Conservation (phyloP, 2,888 invertebrate species). For the Cephus sareptanus region DNA sequence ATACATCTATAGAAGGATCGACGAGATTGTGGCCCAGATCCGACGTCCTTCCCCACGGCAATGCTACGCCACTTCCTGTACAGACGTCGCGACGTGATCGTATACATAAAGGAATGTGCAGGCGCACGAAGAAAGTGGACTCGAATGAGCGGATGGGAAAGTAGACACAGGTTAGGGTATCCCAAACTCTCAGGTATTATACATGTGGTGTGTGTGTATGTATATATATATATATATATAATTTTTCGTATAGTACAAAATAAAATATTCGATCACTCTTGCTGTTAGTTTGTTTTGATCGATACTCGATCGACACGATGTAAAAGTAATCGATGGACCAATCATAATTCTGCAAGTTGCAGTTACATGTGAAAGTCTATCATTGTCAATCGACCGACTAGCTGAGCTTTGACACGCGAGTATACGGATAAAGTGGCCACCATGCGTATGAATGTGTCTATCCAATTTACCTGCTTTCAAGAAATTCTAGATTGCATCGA, state of each 20-base stretch:
- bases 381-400: background rate
- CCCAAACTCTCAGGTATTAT: background rate
- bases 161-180: conserved; percentile 39
- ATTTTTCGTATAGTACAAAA: background rate
- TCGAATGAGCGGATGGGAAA: conserved; percentile 52
- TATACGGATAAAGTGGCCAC: background rate
- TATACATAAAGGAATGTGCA: conserved; percentile 32
- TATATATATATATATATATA: background rate
- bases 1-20: conserved; percentile 14
- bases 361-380: background rate
- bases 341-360: background rate
- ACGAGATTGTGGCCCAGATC: conserved; percentile 52
- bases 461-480: background rate
- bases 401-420: background rate
- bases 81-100: conserved; percentile 2
- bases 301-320: background rate
- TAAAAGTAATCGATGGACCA: background rate
- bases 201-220: background rate
- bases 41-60: conserved; percentile 64
- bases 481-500: background rate
- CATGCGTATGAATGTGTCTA: background rate
- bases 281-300: background rate
- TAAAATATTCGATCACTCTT: background rate
- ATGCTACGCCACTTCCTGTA: conserved; percentile 59
- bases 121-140: conserved; percentile 53